Evolutionary conservation across 1,140 invertebrate genomes (phyloP).

Genomic region (Pectinophora gossypiella): DNA sequence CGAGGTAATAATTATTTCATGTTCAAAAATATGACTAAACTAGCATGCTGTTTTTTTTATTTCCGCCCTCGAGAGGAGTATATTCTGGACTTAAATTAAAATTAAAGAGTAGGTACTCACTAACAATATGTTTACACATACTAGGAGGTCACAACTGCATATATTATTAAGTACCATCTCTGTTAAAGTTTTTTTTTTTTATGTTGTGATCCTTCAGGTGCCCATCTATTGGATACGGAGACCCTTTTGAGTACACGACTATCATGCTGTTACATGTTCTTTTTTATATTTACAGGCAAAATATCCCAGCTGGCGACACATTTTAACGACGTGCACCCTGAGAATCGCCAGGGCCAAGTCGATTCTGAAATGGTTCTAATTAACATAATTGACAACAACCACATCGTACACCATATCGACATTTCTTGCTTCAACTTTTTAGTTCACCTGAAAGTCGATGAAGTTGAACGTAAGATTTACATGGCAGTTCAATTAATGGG

Average conservation of each 20-base stretch:
- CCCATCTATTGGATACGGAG: neutral
- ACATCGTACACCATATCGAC: slow-evolving; percentile 23
- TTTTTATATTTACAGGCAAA: slow-evolving; percentile 32
- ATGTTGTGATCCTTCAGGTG: slow-evolving; percentile 3
- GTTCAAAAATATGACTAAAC: no score
- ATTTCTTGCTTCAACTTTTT: slow-evolving; percentile 36
- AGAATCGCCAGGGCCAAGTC: slow-evolving; percentile 18
- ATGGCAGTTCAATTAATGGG: neutral
- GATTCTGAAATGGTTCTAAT: slow-evolving; percentile 28
- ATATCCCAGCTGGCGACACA: slow-evolving; percentile 30
- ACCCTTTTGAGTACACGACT: neutral
- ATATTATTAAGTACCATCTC: no score
- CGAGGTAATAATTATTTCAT: slow-evolving; percentile 26
- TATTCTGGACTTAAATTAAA: no score
- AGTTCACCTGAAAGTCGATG: slow-evolving; percentile 29
- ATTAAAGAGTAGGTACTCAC: no score
- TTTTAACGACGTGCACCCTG: slow-evolving; percentile 33
- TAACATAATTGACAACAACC: slow-evolving; percentile 9
- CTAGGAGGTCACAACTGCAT: no score
- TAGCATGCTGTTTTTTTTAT: no score
- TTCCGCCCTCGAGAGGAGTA: no score
- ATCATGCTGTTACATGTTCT: neutral
- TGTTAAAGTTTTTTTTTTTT: no score
- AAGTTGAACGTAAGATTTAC: neutral
- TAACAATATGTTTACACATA: no score